Evolutionary conservation across 2,797 vertebrate species (phyloP).

Genomic region (Euthynnus affinis): DNA sequence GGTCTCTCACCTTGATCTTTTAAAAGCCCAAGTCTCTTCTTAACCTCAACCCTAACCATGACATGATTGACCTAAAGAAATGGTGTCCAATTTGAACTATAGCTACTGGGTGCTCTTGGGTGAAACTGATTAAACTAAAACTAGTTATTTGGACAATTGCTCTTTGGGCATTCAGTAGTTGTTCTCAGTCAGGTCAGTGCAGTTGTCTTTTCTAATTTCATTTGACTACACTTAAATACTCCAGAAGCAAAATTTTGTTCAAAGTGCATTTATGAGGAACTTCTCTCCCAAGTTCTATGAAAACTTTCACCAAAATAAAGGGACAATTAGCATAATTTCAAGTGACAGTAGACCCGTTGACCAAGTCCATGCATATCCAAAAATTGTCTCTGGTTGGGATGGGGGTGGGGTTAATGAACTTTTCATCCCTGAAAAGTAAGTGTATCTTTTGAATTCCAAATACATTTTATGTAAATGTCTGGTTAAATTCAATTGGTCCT

Average conservation of each 20-base stretch:
- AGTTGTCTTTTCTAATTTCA: too few relatives aligned
- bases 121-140: background rate
- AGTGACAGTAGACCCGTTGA: constrained; percentile 45
- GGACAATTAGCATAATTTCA: constrained; percentile 41
- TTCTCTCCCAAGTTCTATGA: constrained; percentile 25
- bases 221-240: too few relatives aligned
- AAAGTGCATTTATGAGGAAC: background rate
- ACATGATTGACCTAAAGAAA: too few relatives aligned
- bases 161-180: background rate
- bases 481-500: constrained; percentile 11
- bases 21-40: background rate
- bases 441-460: constrained; percentile 50
- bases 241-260: too few relatives aligned
- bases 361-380: constrained; percentile 37
- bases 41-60: background rate
- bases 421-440: constrained; percentile 32
- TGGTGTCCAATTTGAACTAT: background rate
- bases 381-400: constrained; percentile 30
- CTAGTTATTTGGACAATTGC: background rate
- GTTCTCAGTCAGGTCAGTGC: too few relatives aligned
- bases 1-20: background rate
- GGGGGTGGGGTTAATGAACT: constrained; percentile 38
- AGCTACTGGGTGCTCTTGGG: background rate
- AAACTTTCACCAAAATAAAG: constrained; percentile 35
- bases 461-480: constrained; percentile 54